These are phyloP conservation scores for Scrobipalpa costella DNA, from an alignment of 2,888 invertebrate genomes.

Conservation along the genomic window DNA sequence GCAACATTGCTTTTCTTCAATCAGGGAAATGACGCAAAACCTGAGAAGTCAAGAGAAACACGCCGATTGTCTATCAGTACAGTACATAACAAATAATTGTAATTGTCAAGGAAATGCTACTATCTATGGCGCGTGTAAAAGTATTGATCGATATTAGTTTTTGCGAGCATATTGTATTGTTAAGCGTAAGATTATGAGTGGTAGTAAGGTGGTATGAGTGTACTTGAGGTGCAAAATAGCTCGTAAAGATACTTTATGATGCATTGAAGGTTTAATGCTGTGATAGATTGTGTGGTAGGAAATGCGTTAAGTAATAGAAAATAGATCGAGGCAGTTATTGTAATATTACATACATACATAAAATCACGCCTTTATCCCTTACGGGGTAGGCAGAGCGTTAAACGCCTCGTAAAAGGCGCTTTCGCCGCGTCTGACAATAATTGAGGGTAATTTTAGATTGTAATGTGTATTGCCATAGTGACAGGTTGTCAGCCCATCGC, in stretches of 20 bases:
- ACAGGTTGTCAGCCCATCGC: too few species aligned
- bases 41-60: slow-evolving; percentile 15
- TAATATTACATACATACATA: too few species aligned
- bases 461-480: too few species aligned
- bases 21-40: slow-evolving; percentile 21
- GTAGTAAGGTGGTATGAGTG: too few species aligned
- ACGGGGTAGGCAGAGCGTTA: too few species aligned
- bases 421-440: too few species aligned
- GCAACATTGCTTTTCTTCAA: slow-evolving; percentile 21
- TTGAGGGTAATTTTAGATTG: too few species aligned
- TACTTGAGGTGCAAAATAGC: neutral
- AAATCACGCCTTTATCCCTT: too few species aligned
- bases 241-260: neutral
- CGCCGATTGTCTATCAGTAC: neutral
- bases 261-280: neutral
- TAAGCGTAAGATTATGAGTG: neutral
- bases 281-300: too few species aligned
- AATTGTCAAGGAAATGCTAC: slow-evolving; percentile 12
- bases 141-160: neutral
- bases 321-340: too few species aligned
- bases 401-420: too few species aligned
- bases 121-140: slow-evolving; percentile 13
- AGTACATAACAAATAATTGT: slow-evolving; percentile 6
- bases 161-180: neutral
- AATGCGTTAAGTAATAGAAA: too few species aligned